Conservation (phyloP, 2,888 invertebrate genomes). For the Sinopyrophorus schimmeli region DNA sequence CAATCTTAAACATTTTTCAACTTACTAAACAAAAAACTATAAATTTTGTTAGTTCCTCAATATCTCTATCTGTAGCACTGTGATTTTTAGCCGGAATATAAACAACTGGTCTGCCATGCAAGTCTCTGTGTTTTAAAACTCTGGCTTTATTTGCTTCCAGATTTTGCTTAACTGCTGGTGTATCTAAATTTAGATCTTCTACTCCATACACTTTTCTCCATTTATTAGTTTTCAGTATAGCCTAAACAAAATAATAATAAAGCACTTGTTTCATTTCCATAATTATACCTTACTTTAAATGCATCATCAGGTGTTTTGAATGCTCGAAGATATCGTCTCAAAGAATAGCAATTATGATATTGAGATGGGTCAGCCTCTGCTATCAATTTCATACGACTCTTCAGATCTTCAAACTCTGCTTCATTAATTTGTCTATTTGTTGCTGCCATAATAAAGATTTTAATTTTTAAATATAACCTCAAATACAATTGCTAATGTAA, state of each 20-base stretch:
- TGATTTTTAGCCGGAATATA: slow-evolving; percentile 81
- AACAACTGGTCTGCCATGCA: slow-evolving; percentile 73
- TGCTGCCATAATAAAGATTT: too few relatives aligned
- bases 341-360: slow-evolving; percentile 75
- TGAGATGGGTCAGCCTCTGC: slow-evolving; percentile 72
- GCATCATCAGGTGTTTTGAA: slow-evolving; percentile 74
- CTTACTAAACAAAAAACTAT: slow-evolving; percentile 75
- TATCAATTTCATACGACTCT: slow-evolving; percentile 73
- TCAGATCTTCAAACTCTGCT: slow-evolving; percentile 66
- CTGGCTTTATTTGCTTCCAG: slow-evolving; percentile 65
- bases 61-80: slow-evolving; percentile 69
- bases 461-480: too few relatives aligned
- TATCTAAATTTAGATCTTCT: slow-evolving; percentile 60
- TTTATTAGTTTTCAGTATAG: slow-evolving; percentile 77
- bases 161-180: slow-evolving; percentile 61
- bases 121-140: slow-evolving; percentile 72
- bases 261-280: not conserved
- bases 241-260: slow-evolving; percentile 56
- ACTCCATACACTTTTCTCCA: slow-evolving; percentile 78
- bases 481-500: too few relatives aligned
- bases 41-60: slow-evolving; percentile 77
- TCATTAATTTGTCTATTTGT: slow-evolving; percentile 61
- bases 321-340: slow-evolving; percentile 71
- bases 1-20: slow-evolving; percentile 27
- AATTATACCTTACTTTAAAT: slow-evolving; percentile 63